These are phyloP conservation scores for Tipula helvola DNA, from an alignment of 2,888 invertebrate genomes.

Conservation along the genomic window DNA sequence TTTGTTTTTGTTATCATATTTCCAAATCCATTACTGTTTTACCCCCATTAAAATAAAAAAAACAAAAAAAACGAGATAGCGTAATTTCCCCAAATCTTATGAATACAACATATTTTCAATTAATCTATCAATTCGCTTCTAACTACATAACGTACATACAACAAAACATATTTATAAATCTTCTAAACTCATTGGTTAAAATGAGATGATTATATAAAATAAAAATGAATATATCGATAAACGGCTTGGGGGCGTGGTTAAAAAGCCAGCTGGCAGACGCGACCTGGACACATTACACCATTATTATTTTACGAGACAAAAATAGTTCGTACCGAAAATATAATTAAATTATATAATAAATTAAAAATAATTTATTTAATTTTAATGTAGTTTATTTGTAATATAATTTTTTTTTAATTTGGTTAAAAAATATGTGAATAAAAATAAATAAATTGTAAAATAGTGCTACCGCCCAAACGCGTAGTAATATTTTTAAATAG, in stretches of 20 bases:
- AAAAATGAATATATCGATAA: not conserved
- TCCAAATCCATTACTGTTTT: not conserved
- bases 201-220: not conserved
- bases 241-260: slow-evolving; percentile 36
- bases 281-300: slow-evolving; percentile 31
- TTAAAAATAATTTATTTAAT: slow-evolving; percentile 7
- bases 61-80: not conserved
- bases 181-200: not conserved
- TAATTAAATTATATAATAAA: slow-evolving; percentile 8
- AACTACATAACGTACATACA: not conserved
- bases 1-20: not conserved
- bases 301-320: slow-evolving; percentile 30
- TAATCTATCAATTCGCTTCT: not conserved
- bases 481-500: slow-evolving; percentile 34
- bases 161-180: not conserved
- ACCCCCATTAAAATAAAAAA: not conserved
- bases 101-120: not conserved
- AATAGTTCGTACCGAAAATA: slow-evolving; percentile 14
- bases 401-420: not conserved
- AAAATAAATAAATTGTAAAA: not conserved
- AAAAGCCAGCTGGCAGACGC: slow-evolving; percentile 46
- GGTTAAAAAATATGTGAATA: not conserved
- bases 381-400: not conserved
- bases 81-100: not conserved
- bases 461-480: slow-evolving; percentile 22